Evolutionary conservation across 1,140 invertebrate species (phyloP).

Genomic region (Drosophila nikananu): DNA sequence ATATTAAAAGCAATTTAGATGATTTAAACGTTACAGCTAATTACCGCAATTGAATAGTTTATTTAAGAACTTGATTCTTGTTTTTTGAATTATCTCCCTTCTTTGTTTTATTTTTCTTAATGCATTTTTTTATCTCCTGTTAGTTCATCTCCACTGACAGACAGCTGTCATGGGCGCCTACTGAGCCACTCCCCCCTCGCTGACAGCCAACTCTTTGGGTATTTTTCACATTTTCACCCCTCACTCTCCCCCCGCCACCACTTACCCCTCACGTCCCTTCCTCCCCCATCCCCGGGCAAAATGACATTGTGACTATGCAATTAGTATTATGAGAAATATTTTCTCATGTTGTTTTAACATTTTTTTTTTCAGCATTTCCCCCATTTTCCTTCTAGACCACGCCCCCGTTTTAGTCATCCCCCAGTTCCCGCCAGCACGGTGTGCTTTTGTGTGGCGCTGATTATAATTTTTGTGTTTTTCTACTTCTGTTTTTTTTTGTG

Average conservation of each 20-base stretch:
- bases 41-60: neutral
- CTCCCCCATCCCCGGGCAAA: slow-evolving; percentile 42
- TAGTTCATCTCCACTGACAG: slow-evolving; percentile 57
- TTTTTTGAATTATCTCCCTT: neutral
- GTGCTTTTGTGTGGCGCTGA: slow-evolving; percentile 80
- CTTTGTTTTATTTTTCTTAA: neutral
- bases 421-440: slow-evolving; percentile 48
- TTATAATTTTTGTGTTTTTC: slow-evolving; percentile 74
- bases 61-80: neutral
- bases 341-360: slow-evolving; percentile 69
- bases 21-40: neutral
- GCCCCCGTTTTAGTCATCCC: slow-evolving; percentile 6
- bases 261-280: neutral
- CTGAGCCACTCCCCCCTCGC: neutral
- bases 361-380: slow-evolving; percentile 13
- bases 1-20: neutral
- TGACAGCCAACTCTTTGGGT: slow-evolving; percentile 7
- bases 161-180: slow-evolving; percentile 66
- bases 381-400: slow-evolving; percentile 17
- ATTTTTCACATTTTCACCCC: slow-evolving; percentile 7
- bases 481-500: slow-evolving; percentile 12
- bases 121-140: slow-evolving; percentile 46
- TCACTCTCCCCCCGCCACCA: neutral
- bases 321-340: slow-evolving; percentile 84
- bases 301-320: slow-evolving; percentile 85